Evolutionary conservation across 1,140 invertebrate genomes (phyloP).

Genomic region (Nasonia vitripennis): DNA sequence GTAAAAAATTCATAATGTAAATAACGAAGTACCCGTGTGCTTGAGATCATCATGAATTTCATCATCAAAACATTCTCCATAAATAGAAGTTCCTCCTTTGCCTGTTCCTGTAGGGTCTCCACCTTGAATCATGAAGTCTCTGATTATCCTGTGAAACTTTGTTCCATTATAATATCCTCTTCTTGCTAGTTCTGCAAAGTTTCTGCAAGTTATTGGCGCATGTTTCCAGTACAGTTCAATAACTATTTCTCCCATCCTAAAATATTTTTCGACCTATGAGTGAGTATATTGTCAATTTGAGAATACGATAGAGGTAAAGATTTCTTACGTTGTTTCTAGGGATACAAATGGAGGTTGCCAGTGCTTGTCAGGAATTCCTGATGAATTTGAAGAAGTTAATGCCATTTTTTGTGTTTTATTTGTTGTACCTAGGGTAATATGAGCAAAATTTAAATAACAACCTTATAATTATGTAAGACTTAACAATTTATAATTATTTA

Average conservation of each 20-base stretch:
- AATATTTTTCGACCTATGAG: conserved; percentile 59
- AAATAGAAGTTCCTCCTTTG: conserved; percentile 96
- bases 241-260: conserved; percentile 93
- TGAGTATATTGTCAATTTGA: conserved; percentile 2
- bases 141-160: conserved; percentile 96
- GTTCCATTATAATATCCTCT: conserved; percentile 97
- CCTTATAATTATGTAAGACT: background rate
- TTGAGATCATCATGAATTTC: conserved; percentile 96
- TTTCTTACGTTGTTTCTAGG: conserved; percentile 86
- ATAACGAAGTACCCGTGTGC: conserved; percentile 84
- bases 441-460: background rate
- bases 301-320: background rate
- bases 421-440: background rate
- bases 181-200: conserved; percentile 95
- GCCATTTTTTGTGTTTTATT: conserved; percentile 23
- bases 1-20: background rate
- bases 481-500: background rate
- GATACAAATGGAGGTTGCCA: conserved; percentile 90
- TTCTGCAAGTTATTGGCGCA: conserved; percentile 94
- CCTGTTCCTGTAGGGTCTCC: conserved; percentile 96
- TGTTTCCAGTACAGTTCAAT: conserved; percentile 99
- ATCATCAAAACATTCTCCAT: conserved; percentile 95
- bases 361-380: conserved; percentile 87
- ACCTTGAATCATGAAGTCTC: conserved; percentile 98
- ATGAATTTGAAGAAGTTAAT: conserved; percentile 23